These are phyloP conservation scores for Telmatherina bonti DNA, from an alignment of 2,797 vertebrate species.

Conservation along the genomic window DNA sequence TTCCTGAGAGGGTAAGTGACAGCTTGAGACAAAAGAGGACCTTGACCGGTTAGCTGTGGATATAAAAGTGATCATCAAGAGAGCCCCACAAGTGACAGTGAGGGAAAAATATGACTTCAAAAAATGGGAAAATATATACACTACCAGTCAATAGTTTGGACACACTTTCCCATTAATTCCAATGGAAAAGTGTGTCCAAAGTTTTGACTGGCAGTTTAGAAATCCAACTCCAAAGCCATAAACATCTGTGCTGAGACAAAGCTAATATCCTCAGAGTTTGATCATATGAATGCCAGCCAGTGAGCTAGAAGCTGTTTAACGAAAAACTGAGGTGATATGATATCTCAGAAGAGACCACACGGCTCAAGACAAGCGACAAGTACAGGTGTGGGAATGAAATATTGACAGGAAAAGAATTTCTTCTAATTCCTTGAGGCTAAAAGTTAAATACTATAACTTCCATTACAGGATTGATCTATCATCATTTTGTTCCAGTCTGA, in stretches of 20 bases:
- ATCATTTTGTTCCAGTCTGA: conserved; percentile 51
- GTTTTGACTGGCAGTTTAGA: no score
- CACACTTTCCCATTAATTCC: no score
- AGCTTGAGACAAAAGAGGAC: not conserved
- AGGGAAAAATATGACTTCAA: conserved; percentile 6
- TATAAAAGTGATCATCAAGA: not conserved
- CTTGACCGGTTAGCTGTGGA: not conserved
- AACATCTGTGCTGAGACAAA: conserved; percentile 14
- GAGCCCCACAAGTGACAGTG: conserved; percentile 7
- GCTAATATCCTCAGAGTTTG: conserved; percentile 2
- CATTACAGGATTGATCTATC: conserved; percentile 52
- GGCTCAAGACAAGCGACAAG: conserved; percentile 24
- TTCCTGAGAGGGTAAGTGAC: not conserved
- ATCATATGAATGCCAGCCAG: conserved; percentile 6
- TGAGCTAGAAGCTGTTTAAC: conserved; percentile 8
- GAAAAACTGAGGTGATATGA: conserved; percentile 16
- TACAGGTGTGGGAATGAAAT: conserved; percentile 26
- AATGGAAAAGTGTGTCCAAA: no score
- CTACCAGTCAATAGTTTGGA: no score
- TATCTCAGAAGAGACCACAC: conserved; percentile 19
- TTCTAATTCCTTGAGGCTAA: conserved; percentile 22
- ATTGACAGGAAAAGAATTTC: conserved; percentile 4
- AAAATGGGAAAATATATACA: not conserved
- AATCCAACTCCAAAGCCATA: not conserved
- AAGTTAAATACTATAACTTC: conserved; percentile 21